phyloP scores from a whole-genome alignment of 2,888 invertebrate genomes.

The Tupiocoris notatus region DNA sequence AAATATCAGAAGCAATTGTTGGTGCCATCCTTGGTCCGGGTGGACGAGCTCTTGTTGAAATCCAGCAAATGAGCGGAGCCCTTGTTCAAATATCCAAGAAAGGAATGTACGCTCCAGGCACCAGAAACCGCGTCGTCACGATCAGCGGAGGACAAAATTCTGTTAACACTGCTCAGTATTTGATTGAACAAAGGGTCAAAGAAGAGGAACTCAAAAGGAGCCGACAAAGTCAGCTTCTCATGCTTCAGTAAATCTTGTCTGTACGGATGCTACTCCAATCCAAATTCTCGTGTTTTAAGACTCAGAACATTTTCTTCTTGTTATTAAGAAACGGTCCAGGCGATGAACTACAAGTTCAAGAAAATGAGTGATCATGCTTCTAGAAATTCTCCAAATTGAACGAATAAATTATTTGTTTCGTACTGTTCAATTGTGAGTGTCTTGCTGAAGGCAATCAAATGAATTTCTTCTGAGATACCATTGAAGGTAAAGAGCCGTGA shows the following conservation, averaged over 20 bases:
- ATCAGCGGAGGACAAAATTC: constrained; percentile 86
- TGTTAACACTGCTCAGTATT: constrained; percentile 88
- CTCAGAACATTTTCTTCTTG: too few species aligned
- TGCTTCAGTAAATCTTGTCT: constrained; percentile 46
- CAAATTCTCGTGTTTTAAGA: too few species aligned
- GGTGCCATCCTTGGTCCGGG: constrained; percentile 96
- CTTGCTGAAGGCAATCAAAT: too few species aligned
- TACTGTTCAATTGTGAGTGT: too few species aligned
- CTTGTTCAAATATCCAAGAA: constrained; percentile 98
- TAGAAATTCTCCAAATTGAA: too few species aligned
- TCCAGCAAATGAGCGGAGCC: constrained; percentile 95
- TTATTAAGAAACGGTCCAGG: too few species aligned
- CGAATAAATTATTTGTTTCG: too few species aligned
- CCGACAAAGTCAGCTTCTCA: constrained; percentile 67
- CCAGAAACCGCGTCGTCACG: constrained; percentile 94
- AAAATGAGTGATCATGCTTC: too few species aligned
- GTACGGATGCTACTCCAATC: not conserved
- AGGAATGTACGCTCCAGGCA: constrained; percentile 95
- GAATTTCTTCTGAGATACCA: too few species aligned
- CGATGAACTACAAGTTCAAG: too few species aligned
- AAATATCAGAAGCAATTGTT: constrained; percentile 94
- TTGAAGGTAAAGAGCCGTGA: too few species aligned
- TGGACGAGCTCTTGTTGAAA: constrained; percentile 93
- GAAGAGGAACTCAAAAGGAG: constrained; percentile 95
- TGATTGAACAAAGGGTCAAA: constrained; percentile 94